A percentile compares a stretch with the other conserved stretches of the same genome.
Evolutionary conservation across 1,140 invertebrate genomes (phyloP).

Genomic region (Bilobella aurantiaca): DNA sequence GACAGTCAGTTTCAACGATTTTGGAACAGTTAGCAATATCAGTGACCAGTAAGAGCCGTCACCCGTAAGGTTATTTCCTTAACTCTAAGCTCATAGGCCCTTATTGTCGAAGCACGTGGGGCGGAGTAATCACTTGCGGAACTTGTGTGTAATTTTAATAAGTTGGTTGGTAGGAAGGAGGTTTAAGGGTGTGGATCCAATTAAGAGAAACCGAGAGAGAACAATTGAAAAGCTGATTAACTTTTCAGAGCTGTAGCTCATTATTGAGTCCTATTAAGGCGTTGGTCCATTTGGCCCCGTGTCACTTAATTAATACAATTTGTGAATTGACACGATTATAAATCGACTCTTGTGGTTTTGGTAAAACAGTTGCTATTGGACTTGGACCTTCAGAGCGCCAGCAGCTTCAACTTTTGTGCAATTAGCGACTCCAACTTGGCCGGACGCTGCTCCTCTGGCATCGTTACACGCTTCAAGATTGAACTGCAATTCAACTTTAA

Average conservation of each 20-base stretch:
- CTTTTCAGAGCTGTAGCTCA: background rate
- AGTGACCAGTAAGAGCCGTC: too few relatives aligned
- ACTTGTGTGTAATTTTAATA: background rate
- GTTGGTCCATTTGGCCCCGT: too few relatives aligned
- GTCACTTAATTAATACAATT: constrained; percentile 2
- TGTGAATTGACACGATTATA: constrained; percentile 6
- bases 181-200: background rate
- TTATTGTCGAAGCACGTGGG: constrained; percentile 1
- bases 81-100: too few relatives aligned
- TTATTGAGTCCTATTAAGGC: background rate
- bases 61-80: too few relatives aligned
- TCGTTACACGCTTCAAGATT: too few relatives aligned
- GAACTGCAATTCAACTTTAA: too few relatives aligned
- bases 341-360: background rate
- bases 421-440: too few relatives aligned
- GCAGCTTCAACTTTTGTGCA: background rate
- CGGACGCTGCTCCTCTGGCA: background rate
- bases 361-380: too few relatives aligned
- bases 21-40: too few relatives aligned
- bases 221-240: background rate
- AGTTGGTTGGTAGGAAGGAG: background rate
- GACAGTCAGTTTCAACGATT: too few relatives aligned
- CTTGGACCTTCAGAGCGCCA: background rate
- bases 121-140: background rate
- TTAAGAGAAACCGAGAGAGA: too few relatives aligned